Evolutionary conservation across 2,888 invertebrate species (phyloP).

Genomic region (Parelbella ahira): DNA sequence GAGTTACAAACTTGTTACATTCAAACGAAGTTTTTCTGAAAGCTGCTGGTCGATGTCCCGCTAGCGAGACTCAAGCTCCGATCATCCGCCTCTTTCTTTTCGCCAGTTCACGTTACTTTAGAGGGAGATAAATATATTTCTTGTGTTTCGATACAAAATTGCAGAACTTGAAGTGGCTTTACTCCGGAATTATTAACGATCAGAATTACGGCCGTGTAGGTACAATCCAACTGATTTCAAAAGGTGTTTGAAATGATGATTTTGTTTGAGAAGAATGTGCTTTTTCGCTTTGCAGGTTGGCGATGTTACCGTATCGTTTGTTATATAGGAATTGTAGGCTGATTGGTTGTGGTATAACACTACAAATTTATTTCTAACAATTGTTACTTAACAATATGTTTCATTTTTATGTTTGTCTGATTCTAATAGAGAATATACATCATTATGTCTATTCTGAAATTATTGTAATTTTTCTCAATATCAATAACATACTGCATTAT

Average conservation of each 20-base stretch:
- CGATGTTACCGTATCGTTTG: constrained; percentile 47
- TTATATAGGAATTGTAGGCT: constrained; percentile 50
- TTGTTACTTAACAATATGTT: too few species aligned
- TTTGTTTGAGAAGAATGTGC: constrained; percentile 33
- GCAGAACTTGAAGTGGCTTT: constrained; percentile 70
- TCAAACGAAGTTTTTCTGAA: constrained; percentile 69
- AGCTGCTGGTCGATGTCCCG: constrained; percentile 80
- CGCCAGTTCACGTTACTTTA: constrained; percentile 39
- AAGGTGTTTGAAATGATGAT: constrained; percentile 34
- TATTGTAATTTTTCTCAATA: too few species aligned
- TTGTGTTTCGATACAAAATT: constrained; percentile 46
- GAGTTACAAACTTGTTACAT: constrained; percentile 51
- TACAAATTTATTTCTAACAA: constrained; percentile 45
- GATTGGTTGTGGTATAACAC: constrained; percentile 50
- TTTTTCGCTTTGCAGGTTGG: constrained; percentile 40
- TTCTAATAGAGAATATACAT: constrained; percentile 9
- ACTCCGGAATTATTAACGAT: constrained; percentile 63
- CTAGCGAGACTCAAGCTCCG: constrained; percentile 66
- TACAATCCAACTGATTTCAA: constrained; percentile 50
- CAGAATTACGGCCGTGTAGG: constrained; percentile 61
- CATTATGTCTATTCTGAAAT: too few species aligned
- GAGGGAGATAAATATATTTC: constrained; percentile 48
- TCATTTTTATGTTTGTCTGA: too few species aligned
- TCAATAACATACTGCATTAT: too few species aligned
- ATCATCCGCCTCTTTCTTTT: constrained; percentile 50